phyloP scores from a whole-genome alignment of 2,797 vertebrate genomes.

The Melanogrammus aeglefinus region DNA sequence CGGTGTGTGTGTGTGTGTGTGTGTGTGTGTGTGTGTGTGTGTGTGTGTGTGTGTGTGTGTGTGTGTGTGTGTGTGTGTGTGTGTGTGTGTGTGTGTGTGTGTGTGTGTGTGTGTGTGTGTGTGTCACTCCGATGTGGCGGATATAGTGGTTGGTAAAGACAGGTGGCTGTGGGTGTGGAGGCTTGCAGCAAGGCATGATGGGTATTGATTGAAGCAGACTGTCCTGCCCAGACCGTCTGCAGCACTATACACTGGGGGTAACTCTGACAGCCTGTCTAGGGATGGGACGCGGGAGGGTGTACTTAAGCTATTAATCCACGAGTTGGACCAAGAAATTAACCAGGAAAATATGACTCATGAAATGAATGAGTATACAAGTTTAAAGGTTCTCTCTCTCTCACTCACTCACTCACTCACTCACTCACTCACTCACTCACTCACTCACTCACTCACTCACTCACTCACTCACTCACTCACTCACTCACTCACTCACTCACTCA shows the following conservation, averaged over 20 bases:
- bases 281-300: constrained; percentile 12
- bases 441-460: not conserved
- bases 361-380: not conserved
- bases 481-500: not conserved
- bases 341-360: constrained; percentile 21
- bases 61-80: not conserved
- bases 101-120: not conserved
- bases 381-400: not conserved
- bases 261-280: constrained; percentile 4
- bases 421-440: not conserved
- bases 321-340: constrained; percentile 16
- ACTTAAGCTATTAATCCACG: not conserved
- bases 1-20: not conserved
- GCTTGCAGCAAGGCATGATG: not conserved
- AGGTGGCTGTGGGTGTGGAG: not conserved
- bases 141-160: not conserved
- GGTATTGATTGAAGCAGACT: not conserved
- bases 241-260: not conserved
- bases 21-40: not conserved
- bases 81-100: not conserved
- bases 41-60: not conserved
- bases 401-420: not conserved
- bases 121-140: not conserved
- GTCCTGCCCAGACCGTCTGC: not conserved
- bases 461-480: not conserved